A percentile compares a stretch with the other conserved stretches of the same genome.
Conservation (phyloP, 2,888 invertebrate species). For the Drosophila multiciliata region DNA sequence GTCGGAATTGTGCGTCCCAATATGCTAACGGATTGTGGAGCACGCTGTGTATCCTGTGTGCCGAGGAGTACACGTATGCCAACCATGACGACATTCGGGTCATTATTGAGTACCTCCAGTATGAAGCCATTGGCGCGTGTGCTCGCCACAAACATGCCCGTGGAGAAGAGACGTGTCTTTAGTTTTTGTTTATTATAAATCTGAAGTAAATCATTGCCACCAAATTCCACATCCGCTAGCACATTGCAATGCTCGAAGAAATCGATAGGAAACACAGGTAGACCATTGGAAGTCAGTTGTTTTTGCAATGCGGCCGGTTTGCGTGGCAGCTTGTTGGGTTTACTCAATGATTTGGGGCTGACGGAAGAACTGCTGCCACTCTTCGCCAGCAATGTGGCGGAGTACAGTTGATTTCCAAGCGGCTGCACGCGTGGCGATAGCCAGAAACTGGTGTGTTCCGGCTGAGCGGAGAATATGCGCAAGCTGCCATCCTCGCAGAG, state of each 20-base stretch:
- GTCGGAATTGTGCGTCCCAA: conserved; percentile 90
- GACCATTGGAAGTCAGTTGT: conserved; percentile 74
- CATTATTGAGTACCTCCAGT: conserved; percentile 94
- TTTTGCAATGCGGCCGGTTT: conserved; percentile 85
- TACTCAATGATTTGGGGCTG: conserved; percentile 41
- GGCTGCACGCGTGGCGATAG: conserved; percentile 88
- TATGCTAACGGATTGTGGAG: conserved; percentile 82
- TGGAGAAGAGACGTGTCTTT: conserved; percentile 89
- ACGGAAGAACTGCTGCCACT: conserved; percentile 54
- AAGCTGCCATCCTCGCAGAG: conserved; percentile 98
- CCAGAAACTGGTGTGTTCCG: conserved; percentile 90
- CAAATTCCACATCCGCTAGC: conserved; percentile 97
- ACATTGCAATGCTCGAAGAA: conserved; percentile 98
- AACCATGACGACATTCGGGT: conserved; percentile 94
- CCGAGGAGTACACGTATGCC: conserved; percentile 95
- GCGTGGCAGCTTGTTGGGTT: conserved; percentile 61
- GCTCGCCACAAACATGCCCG: conserved; percentile 96
- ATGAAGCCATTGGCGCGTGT: conserved; percentile 95
- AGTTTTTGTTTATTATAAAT: conserved; percentile 97
- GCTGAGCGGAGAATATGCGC: conserved; percentile 95
- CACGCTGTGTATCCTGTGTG: conserved; percentile 83
- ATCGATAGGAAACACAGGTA: conserved; percentile 94
- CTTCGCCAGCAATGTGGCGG: conserved; percentile 80
- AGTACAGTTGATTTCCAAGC: conserved; percentile 83
- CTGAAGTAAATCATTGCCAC: conserved; percentile 97